Evolutionary conservation across 2,888 invertebrate genomes (phyloP).

Genomic region (Hirtodrosophila duncani): DNA sequence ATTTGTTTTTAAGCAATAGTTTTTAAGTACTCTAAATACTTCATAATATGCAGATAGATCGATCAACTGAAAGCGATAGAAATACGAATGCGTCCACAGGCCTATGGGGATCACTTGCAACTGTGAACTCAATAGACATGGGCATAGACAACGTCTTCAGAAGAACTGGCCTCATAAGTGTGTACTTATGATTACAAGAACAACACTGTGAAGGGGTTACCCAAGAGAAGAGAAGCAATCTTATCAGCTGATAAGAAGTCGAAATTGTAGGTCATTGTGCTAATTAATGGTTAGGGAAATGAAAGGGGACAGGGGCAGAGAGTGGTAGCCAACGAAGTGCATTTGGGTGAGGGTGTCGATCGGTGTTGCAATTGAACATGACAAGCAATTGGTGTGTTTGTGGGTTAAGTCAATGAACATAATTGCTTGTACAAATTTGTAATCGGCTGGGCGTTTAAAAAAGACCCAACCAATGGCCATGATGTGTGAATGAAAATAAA

Average conservation of each 20-base stretch:
- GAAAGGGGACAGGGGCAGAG: neutral
- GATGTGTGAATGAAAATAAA: no score
- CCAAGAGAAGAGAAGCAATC: conserved; percentile 14
- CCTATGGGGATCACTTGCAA: no score
- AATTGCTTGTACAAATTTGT: neutral
- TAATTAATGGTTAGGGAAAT: conserved; percentile 16
- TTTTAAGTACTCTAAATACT: conserved; percentile 4
- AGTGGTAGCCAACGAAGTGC: conserved; percentile 18
- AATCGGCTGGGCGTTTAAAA: neutral
- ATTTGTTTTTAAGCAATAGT: conserved; percentile 14
- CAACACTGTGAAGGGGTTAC: conserved; percentile 6
- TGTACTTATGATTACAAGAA: no score
- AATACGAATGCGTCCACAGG: no score
- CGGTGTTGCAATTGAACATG: conserved; percentile 6
- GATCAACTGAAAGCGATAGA: no score
- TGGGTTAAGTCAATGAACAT: no score
- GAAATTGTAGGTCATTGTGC: conserved; percentile 26
- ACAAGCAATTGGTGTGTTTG: conserved; percentile 9
- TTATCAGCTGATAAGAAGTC: conserved; percentile 23
- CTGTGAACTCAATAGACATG: no score
- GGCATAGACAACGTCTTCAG: no score
- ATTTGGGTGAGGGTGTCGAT: no score
- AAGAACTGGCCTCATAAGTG: no score
- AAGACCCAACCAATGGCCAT: no score
- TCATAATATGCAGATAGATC: neutral